Conservation (phyloP, 1,140 invertebrate genomes). For the Colletes gigas region DNA sequence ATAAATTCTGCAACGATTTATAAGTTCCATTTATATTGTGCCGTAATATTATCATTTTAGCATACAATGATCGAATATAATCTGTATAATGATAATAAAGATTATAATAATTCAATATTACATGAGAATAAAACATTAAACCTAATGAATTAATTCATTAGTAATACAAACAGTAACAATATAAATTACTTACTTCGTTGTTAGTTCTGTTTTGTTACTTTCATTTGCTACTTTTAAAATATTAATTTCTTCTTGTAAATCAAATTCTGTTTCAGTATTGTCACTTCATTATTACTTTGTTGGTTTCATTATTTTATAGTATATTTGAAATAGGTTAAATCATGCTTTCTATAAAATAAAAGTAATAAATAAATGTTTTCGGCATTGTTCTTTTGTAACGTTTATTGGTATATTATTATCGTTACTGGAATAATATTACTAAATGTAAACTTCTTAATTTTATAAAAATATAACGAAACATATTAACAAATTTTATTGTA, state of each 20-base stretch:
- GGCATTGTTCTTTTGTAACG: not conserved
- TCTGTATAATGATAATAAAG: constrained; percentile 15
- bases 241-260: not conserved
- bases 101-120: not conserved
- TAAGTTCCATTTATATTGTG: constrained; percentile 9
- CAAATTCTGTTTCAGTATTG: not conserved
- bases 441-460: not conserved
- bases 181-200: constrained; percentile 25
- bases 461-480: no score
- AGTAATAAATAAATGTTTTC: not conserved
- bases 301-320: not conserved
- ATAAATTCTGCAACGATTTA: constrained; percentile 14
- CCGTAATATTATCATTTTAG: constrained; percentile 9
- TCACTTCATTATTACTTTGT: not conserved
- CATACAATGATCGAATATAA: not conserved
- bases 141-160: not conserved
- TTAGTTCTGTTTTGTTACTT: not conserved
- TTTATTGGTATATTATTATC: no score
- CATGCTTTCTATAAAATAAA: not conserved
- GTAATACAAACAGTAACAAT: not conserved
- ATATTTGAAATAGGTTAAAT: not conserved
- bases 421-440: no score
- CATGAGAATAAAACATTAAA: not conserved
- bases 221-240: constrained; percentile 33
- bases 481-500: no score